Evolutionary conservation across 2,888 invertebrate species (phyloP).

Genomic region (Yponomeuta sedellus): DNA sequence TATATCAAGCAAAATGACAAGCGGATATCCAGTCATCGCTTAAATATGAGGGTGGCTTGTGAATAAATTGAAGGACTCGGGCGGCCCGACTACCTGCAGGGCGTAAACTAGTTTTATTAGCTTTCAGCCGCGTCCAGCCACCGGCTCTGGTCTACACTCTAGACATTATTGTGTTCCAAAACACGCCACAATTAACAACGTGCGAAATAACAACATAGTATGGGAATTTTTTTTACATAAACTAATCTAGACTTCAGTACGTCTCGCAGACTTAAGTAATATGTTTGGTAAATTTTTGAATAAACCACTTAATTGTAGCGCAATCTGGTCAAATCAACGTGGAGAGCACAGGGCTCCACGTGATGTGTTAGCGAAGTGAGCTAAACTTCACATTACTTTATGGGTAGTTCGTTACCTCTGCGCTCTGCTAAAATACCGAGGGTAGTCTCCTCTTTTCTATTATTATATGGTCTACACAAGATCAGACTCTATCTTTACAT

Average conservation of each 20-base stretch:
- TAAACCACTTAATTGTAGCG: too few species aligned
- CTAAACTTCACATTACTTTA: neutral
- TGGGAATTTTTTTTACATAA: too few species aligned
- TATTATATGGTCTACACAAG: neutral
- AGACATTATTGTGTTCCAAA: too few species aligned
- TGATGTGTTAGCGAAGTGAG: constrained; percentile 46
- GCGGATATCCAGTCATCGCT: neutral
- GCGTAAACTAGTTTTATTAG: constrained; percentile 55
- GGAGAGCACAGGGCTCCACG: constrained; percentile 34
- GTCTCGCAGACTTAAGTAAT: too few species aligned
- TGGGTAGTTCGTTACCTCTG: neutral
- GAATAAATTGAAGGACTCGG: neutral
- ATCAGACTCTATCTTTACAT: neutral
- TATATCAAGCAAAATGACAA: neutral
- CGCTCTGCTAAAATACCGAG: neutral
- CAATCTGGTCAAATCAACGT: too few species aligned
- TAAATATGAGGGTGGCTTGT: neutral
- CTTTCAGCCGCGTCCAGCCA: constrained; percentile 35
- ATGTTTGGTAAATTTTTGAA: too few species aligned
- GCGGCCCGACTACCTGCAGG: constrained; percentile 27
- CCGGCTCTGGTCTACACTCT: too few species aligned
- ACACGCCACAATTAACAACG: too few species aligned
- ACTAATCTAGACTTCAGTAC: too few species aligned
- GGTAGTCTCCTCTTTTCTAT: neutral
- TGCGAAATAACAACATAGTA: too few species aligned